Evolutionary conservation across 2,888 invertebrate species (phyloP).

Genomic region (Stegophylla sp.): DNA sequence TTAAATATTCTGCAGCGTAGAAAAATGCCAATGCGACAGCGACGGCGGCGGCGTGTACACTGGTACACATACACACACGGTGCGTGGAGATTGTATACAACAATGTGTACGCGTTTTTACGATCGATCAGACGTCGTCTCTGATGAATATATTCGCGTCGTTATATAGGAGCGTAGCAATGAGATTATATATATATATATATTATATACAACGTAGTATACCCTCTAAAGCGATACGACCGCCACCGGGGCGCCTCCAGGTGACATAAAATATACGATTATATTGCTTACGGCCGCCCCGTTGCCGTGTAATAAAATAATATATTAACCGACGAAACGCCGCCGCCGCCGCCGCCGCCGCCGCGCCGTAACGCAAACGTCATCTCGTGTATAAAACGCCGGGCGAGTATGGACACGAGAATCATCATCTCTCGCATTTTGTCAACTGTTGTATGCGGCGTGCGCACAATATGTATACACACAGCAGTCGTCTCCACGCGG

Average conservation of each 20-base stretch:
- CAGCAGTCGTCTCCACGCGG: too few species aligned
- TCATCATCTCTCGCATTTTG: neutral
- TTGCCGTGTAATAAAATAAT: conserved; percentile 33
- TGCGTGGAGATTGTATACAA: neutral
- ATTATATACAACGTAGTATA: neutral
- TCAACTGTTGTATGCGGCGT: neutral
- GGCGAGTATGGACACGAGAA: too few species aligned
- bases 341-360: neutral
- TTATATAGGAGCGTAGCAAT: neutral
- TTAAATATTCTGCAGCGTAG: too few species aligned
- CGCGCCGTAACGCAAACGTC: neutral
- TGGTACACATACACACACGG: too few species aligned
- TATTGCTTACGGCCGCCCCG: neutral
- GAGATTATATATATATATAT: neutral
- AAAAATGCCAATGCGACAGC: conserved; percentile 3
- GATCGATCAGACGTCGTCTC: conserved; percentile 24
- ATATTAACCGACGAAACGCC: conserved; percentile 3
- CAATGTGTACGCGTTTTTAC: conserved; percentile 22
- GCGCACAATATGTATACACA: neutral
- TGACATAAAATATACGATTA: conserved; percentile 42
- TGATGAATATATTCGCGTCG: neutral
- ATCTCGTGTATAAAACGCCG: too few species aligned
- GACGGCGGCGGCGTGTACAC: neutral
- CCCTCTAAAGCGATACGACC: neutral
- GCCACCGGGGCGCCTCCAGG: conserved; percentile 49